Evolutionary conservation across 2,888 invertebrate species (phyloP).

Genomic region (Drosophila longiperda): DNA sequence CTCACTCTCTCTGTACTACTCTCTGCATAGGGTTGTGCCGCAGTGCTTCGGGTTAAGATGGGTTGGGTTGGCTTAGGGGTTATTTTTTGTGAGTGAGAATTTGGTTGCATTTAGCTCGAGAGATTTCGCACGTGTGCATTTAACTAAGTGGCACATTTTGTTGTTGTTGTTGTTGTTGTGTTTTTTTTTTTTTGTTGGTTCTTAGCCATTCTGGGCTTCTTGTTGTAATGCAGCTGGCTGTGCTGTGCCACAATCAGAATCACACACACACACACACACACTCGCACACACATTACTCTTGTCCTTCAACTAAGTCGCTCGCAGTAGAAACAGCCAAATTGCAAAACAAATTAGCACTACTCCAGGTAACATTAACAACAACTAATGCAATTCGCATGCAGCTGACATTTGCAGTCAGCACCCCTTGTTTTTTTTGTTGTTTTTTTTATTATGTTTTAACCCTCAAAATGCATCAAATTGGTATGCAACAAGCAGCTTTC

Average conservation of each 20-base stretch:
- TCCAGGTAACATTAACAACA: conserved; percentile 50
- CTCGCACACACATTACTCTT: neutral
- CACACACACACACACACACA: conserved; percentile 12
- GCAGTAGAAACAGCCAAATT: conserved; percentile 54
- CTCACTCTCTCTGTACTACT: neutral
- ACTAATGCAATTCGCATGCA: conserved; percentile 43
- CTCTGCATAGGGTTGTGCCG: conserved; percentile 2
- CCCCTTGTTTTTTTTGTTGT: neutral
- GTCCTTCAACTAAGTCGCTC: neutral
- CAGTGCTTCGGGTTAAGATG: neutral
- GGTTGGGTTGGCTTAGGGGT: neutral
- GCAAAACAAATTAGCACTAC: conserved; percentile 77
- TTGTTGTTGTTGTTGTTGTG: conserved; percentile 17
- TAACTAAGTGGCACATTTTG: conserved; percentile 69
- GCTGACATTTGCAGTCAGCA: conserved; percentile 15
- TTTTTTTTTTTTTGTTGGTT: conserved; percentile 5
- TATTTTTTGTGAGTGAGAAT: conserved; percentile 18
- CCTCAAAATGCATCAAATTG: neutral
- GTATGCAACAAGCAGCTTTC: neutral
- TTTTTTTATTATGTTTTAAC: neutral
- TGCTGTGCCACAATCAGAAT: conserved; percentile 16
- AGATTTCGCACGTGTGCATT: conserved; percentile 80
- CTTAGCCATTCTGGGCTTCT: neutral
- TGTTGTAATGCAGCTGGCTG: conserved; percentile 42
- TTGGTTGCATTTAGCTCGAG: conserved; percentile 75